Evolutionary conservation across 1,140 invertebrate genomes (phyloP).

Genomic region (Brachionus sp.): DNA sequence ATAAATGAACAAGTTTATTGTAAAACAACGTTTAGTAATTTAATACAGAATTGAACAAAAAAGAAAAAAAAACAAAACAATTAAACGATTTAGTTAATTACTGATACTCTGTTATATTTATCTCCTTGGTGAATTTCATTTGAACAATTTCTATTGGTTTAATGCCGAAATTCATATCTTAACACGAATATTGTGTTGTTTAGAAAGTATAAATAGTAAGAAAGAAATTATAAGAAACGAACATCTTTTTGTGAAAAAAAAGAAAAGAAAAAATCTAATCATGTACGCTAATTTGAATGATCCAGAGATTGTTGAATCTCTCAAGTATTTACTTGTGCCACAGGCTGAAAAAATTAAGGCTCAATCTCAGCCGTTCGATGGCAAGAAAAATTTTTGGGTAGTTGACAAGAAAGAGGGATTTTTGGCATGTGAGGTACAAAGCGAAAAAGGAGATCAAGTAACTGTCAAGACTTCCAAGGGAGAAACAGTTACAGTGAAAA

Average conservation of each 20-base stretch:
- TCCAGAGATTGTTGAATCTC: conserved; percentile 45
- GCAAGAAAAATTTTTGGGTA: conserved; percentile 98
- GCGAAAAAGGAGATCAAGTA: conserved; percentile 94
- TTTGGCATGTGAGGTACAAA: conserved; percentile 91
- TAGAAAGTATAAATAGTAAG: not conserved
- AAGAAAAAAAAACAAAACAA: not conserved
- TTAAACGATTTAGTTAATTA: not conserved
- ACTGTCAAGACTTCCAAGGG: conserved; percentile 68
- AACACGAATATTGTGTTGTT: not conserved
- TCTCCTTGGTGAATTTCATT: not conserved
- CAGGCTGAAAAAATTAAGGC: conserved; percentile 38
- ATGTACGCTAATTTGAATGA: conserved; percentile 31
- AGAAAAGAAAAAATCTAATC: not conserved
- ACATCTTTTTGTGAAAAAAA: not conserved
- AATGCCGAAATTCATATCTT: not conserved
- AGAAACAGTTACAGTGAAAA: conserved; percentile 76
- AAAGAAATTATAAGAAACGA: not conserved
- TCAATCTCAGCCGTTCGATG: conserved; percentile 95
- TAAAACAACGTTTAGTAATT: not conserved
- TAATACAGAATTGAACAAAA: not conserved
- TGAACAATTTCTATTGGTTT: not conserved
- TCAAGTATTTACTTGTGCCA: conserved; percentile 40
- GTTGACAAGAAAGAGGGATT: conserved; percentile 95
- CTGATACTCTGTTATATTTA: not conserved
- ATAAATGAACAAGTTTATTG: too few species aligned